A percentile compares a stretch with the other conserved stretches of the same genome.
phyloP scores from a whole-genome alignment of 2,113 vertebrate genomes.

The Corythornis cristatus region DNA sequence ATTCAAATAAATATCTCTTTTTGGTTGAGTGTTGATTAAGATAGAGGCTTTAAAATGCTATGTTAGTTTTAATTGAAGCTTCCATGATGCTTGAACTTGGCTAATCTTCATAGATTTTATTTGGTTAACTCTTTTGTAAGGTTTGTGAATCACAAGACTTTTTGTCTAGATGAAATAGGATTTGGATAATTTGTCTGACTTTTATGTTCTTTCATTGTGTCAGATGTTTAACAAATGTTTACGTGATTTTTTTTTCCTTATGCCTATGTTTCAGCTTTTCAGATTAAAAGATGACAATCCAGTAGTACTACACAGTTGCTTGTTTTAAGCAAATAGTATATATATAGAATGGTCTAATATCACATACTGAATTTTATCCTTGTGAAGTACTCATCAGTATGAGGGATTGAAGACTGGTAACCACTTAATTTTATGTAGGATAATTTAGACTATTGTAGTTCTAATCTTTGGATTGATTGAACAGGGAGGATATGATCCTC shows the following conservation, averaged over 20 bases:
- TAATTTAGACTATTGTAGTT: neutral
- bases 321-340: neutral
- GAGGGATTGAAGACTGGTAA: neutral
- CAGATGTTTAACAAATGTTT: neutral
- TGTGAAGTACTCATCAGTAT: neutral
- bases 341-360: neutral
- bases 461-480: neutral
- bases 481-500: neutral
- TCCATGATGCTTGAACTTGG: neutral
- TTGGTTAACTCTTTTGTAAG: neutral
- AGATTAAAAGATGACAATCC: neutral
- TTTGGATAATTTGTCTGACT: neutral
- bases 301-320: neutral
- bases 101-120: neutral
- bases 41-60: neutral
- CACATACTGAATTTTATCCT: neutral
- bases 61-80: neutral
- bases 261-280: neutral
- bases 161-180: neutral
- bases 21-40: neutral
- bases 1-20: neutral
- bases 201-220: neutral
- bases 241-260: neutral
- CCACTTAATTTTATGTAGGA: neutral
- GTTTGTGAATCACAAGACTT: neutral